Base-by-base conservation (phyloP, 2,888 invertebrate species). In the Baccha elongata region DNA sequence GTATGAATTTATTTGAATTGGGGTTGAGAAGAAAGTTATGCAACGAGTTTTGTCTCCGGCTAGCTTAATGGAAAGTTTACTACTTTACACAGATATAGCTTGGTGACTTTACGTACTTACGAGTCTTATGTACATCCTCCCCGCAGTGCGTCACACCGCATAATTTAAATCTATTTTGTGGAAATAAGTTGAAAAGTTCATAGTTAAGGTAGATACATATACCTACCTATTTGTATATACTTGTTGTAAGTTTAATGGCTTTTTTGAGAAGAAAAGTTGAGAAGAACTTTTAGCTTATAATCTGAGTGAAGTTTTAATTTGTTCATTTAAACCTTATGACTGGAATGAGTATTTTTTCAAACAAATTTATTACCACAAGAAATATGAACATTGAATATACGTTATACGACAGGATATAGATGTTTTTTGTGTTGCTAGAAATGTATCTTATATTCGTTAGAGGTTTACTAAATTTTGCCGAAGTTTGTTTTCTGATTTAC, bases 1-100 rank as follows among this genome's bases (percentile, higher is more conserved):
- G 80, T 72, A 67, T 72, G 67, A 83, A 72, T 76, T 78, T 64
- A 73, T 78, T 72, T 72, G 78, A 72, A 76, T 78, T 73, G 78
- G 76, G 83, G 78, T 78, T 83, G 72, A 73, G 78, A 83, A 73
- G 83, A 83, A 83, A 83, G 78, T 83, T 83, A 78, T 44, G 78
- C 83, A 78, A 83, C 83, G 48, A 83, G 83, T 83, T 83, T 83
- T 58, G 32, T 71, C 29, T 58, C 32, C n/a, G n/a, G n/a, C n/a
- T n/a, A n/a, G 37, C 10, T 37, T 3, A 76, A 81, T 81, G 81
- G 60, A 81, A 81, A 81, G 81, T 81, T 69, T 58, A n/a, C n/a
- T 53, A 21, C 21, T 37, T 46, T 17, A 21, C 69, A 46, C 52
- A 58, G 53, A 13, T 11, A 32, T 32, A 32, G 6, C 44, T 46